Base-by-base conservation (phyloP, 35 echinoderm and acorn worm species). In the Chiridota heheva region DNA sequence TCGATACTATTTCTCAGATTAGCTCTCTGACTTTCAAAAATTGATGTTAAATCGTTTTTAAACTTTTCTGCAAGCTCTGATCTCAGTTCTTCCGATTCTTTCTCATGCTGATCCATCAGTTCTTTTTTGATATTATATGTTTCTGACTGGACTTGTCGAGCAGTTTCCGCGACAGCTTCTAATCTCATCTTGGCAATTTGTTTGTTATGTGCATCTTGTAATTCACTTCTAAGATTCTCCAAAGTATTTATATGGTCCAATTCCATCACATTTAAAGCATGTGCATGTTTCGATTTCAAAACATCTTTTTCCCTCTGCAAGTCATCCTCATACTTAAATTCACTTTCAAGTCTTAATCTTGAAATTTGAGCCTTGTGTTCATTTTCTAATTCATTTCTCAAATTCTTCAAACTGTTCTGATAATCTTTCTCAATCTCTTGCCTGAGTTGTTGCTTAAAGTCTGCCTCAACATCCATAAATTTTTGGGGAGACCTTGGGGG, bases 401-500 rank as follows among this genome's bases (percentile, higher is more conserved):
- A 68, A 39, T 91, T 90, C 49, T 90, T 78, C 39, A 92, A 44
- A 36, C 85, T 76, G 28, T 91, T 79, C 58, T 88, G 72, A 51
- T 88, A 98, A 22, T 98, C 89, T 32, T 92, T 32, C 30, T 89
- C 85, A 58, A 91, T 18, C 35, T 91, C 85, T 4, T 60, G 47
- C 42, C 79, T 72, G 30, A 98, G 29, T 46, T 98, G 71, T 44
- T 97, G 89, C 60, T 90, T 88, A 18, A 91, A 67, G 40, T 88
- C 94, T 41, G 88, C 80, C 44, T 91, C 84, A n/a, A 81, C 80
- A 49, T 97, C 84, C 48, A 67, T 58, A 65, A 76, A 86, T 53
- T 81, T 90, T 29, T 81, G 80, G 0, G 95, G 95, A 25, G 95
- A 98, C 24, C 47, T 56, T 13, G 89, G 95, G 36, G 95, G 95